Conservation (phyloP, 2,113 vertebrate genomes). For the Corythoichthys haematopterus region DNA sequence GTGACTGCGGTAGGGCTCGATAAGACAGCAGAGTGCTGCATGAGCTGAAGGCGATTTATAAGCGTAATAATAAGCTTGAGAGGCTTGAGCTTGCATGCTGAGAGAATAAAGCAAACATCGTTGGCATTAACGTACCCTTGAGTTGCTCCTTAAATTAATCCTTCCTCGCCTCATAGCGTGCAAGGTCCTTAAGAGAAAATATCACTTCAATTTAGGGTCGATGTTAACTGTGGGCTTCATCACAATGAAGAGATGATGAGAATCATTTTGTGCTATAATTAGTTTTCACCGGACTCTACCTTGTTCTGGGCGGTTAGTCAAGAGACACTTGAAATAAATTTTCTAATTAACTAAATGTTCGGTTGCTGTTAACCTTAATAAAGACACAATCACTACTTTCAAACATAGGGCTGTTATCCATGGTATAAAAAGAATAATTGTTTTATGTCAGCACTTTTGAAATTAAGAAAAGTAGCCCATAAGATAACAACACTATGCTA, state of each 20-base stretch:
- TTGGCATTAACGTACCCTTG: not conserved
- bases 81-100: slow-evolving; percentile 32
- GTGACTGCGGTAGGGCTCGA: slow-evolving; percentile 19
- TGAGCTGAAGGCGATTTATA: slow-evolving; percentile 42
- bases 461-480: too few species aligned
- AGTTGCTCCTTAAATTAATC: slow-evolving; percentile 26
- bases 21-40: slow-evolving; percentile 23
- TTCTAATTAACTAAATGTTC: too few species aligned
- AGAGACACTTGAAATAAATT: too few species aligned
- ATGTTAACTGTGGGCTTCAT: slow-evolving; percentile 21
- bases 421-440: too few species aligned
- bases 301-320: too few species aligned
- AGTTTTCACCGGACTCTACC: slow-evolving; percentile 1
- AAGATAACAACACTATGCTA: too few species aligned
- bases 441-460: too few species aligned
- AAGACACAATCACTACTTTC: too few species aligned
- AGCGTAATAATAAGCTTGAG: slow-evolving; percentile 59
- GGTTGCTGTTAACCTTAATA: too few species aligned
- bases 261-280: slow-evolving; percentile 2
- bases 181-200: slow-evolving; percentile 10
- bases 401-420: too few species aligned
- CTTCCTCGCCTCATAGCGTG: slow-evolving; percentile 1
- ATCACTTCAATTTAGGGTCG: slow-evolving; percentile 30
- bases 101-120: slow-evolving; percentile 35
- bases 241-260: slow-evolving; percentile 17